A percentile compares a stretch with the other conserved stretches of the same genome.
Conservation (phyloP, 2,113 vertebrate genomes). For the Gnathonemus longibarbis region DNA sequence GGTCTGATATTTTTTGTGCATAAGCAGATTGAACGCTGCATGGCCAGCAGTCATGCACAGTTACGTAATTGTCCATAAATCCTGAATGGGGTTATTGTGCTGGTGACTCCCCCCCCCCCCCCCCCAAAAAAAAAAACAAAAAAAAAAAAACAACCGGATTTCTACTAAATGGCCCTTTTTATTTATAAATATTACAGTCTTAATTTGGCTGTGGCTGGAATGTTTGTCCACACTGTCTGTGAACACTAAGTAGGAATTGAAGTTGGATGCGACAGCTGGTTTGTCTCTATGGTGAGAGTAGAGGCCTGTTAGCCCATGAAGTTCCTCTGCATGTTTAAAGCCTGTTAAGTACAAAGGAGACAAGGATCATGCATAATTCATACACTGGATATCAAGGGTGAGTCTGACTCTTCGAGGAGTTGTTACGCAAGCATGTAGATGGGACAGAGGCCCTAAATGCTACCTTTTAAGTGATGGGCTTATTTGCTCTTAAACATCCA, state of each 20-base stretch:
- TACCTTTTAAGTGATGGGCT: neutral
- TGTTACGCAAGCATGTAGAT: neutral
- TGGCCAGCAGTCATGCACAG: neutral
- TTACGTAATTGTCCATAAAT: constrained; percentile 27
- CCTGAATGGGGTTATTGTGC: constrained; percentile 22
- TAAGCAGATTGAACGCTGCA: neutral
- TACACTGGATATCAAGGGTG: neutral
- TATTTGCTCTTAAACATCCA: neutral
- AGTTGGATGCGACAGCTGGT: neutral
- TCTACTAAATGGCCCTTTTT: constrained; percentile 18
- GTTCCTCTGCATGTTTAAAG: neutral
- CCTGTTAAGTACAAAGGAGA: neutral
- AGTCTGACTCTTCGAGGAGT: neutral
- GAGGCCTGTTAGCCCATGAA: neutral
- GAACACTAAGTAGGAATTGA: neutral
- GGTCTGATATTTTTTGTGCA: neutral
- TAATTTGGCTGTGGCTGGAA: constrained; percentile 3
- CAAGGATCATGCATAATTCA: neutral
- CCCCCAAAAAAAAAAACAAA: neutral
- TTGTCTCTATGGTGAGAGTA: neutral
- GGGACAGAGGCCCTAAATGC: neutral
- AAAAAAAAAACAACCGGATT: constrained; percentile 16
- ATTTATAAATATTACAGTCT: constrained; percentile 22
- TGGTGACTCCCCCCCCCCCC: neutral
- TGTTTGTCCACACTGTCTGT: neutral